Conservation (phyloP, 2,113 vertebrate species). For the Chaetops frenatus region DNA sequence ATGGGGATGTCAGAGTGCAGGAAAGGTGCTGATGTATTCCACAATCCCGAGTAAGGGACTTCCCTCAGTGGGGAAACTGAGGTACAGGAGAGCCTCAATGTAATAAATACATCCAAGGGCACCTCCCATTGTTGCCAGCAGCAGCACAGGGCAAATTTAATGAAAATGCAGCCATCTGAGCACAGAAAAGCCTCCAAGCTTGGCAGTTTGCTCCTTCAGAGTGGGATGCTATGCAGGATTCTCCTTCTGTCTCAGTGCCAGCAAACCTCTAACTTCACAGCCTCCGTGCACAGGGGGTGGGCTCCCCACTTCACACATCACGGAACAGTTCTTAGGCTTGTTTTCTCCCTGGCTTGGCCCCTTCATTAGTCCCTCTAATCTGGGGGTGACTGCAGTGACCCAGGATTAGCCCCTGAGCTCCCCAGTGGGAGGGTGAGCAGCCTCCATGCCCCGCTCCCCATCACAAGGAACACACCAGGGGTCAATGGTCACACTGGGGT, state of each 20-base stretch:
- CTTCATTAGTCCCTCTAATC: background rate
- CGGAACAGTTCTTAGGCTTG: accelerated
- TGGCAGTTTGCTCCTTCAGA: background rate
- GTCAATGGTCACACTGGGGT: background rate
- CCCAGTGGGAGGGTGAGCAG: accelerated
- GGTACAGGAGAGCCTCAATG: background rate
- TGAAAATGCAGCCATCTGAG: background rate
- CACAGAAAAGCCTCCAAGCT: background rate
- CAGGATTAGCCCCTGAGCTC: background rate
- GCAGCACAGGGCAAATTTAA: background rate
- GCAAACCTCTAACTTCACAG: background rate
- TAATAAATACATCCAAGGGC: background rate
- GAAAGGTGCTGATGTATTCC: background rate
- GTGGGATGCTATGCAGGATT: accelerated
- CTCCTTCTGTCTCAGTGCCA: accelerated
- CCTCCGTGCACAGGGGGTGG: accelerated
- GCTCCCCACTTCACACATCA: accelerated
- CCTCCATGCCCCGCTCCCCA: accelerated
- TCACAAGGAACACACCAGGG: background rate
- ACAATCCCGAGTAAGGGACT: accelerated
- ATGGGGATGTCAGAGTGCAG: accelerated
- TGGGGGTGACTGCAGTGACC: background rate
- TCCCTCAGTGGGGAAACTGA: background rate
- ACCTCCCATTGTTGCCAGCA: background rate
- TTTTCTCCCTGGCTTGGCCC: background rate